phyloP scores from a whole-genome alignment of 2,888 invertebrate genomes.

The Ectemnius continuus region DNA sequence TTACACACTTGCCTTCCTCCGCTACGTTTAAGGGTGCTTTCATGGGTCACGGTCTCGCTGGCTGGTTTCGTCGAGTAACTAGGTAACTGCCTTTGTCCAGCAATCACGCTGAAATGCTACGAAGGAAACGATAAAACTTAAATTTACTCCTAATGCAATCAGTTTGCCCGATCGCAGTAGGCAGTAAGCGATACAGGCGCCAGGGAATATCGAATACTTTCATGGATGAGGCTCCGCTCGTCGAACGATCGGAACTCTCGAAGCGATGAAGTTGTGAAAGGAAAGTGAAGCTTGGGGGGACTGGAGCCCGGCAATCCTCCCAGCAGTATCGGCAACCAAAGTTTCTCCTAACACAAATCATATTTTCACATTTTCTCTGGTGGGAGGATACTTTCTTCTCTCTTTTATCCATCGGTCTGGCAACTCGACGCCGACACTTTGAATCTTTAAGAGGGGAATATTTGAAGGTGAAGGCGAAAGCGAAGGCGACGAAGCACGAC shows the following conservation, averaged over 20 bases:
- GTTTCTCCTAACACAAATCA: slow-evolving; percentile 65
- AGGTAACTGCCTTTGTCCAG: too few relatives aligned
- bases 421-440: slow-evolving; percentile 42
- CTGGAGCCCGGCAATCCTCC: slow-evolving; percentile 8
- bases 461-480: too few relatives aligned
- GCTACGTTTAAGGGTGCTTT: too few relatives aligned
- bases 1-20: slow-evolving; percentile 37
- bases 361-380: slow-evolving; percentile 57
- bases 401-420: slow-evolving; percentile 19
- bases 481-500: slow-evolving; percentile 12
- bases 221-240: not conserved
- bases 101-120: too few relatives aligned
- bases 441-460: slow-evolving; percentile 52
- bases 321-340: slow-evolving; percentile 64
- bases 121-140: not conserved
- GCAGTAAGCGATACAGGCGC: slow-evolving; percentile 2
- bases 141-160: slow-evolving; percentile 23
- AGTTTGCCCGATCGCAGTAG: not conserved
- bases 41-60: too few relatives aligned
- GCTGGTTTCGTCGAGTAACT: too few relatives aligned
- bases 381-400: slow-evolving; percentile 19
- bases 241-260: not conserved
- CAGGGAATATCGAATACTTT: slow-evolving; percentile 23
- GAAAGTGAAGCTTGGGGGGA: not conserved
- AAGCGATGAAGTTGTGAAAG: not conserved